A percentile compares a stretch with the other conserved stretches of the same genome.
Conservation (phyloP, 1,140 invertebrate species). For the Theocolax elegans region DNA sequence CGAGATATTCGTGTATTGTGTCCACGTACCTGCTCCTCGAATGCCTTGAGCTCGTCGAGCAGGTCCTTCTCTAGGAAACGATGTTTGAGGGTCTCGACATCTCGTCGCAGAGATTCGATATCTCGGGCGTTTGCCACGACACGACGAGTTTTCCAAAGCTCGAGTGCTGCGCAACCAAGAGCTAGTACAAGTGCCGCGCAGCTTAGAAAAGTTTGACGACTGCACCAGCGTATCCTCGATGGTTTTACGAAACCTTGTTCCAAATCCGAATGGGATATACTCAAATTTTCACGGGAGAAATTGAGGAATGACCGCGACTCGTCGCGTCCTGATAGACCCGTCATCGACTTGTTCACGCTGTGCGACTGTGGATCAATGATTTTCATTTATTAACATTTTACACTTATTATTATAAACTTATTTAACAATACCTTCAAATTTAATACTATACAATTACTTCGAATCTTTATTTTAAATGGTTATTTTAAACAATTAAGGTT, state of each 20-base stretch:
- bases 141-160: conserved; percentile 56
- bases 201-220: conserved; percentile 50
- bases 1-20: no score
- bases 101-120: conserved; percentile 55
- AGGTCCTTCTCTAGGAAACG: conserved; percentile 55
- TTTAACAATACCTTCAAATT: no score
- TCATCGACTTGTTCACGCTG: no score
- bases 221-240: neutral
- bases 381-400: no score
- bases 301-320: conserved; percentile 57
- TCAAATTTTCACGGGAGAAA: conserved; percentile 62
- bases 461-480: no score
- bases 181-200: conserved; percentile 49
- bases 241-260: conserved; percentile 53
- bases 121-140: conserved; percentile 49
- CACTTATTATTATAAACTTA: no score
- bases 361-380: conserved; percentile 31
- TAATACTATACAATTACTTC: no score
- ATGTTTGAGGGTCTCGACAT: conserved; percentile 59
- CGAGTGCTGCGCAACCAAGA: conserved; percentile 50
- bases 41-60: conserved; percentile 57
- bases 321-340: conserved; percentile 40
- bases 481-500: no score
- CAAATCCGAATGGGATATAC: conserved; percentile 54
- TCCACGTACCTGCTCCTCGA: conserved; percentile 60